These are phyloP conservation scores for Nothoprocta pentlandii DNA, from an alignment of 2,113 vertebrate species.

Conservation along the genomic window DNA sequence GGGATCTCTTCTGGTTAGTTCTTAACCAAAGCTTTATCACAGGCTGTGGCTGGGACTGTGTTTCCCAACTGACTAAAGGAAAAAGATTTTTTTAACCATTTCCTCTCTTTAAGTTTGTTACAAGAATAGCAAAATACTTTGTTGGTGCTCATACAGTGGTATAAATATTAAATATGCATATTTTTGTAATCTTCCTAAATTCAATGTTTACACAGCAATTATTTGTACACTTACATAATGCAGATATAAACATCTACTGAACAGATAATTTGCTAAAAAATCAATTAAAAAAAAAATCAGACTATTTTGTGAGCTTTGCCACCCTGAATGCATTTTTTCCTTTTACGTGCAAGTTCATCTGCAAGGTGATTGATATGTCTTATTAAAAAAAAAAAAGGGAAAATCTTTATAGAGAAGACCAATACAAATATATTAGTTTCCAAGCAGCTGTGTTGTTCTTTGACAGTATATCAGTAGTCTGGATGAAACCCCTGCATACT, in stretches of 20 bases:
- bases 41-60: neutral
- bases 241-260: neutral
- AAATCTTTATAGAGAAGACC: neutral
- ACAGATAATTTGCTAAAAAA: neutral
- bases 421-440: neutral
- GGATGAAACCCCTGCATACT: slow-evolving; percentile 72
- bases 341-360: neutral
- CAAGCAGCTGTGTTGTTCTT: neutral
- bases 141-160: neutral
- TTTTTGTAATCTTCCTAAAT: neutral
- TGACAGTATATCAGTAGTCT: slow-evolving; percentile 71
- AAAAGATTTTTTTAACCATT: neutral
- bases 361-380: neutral
- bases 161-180: neutral
- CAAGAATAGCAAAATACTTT: neutral
- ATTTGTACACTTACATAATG: neutral
- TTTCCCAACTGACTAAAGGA: neutral
- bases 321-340: neutral
- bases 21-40: neutral
- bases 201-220: neutral
- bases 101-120: neutral
- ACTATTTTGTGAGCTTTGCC: neutral
- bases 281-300: neutral
- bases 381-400: neutral
- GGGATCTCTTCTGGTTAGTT: neutral